These are phyloP conservation scores for Parazoanthus swiftii DNA, from an alignment of 92 coral and sea anemone genomes.

Conservation along the genomic window DNA sequence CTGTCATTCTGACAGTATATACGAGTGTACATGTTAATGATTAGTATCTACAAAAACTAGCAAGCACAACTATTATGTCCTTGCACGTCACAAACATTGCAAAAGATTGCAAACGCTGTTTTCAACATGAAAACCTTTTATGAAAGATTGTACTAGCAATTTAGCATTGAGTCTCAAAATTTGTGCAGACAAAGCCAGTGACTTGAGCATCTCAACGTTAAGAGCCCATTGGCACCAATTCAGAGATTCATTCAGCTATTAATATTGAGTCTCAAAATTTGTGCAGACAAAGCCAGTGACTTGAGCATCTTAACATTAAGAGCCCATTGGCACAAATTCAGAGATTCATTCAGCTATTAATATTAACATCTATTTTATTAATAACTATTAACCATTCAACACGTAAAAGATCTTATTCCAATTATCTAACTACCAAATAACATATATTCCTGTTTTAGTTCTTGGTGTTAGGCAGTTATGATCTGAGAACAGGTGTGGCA, in stretches of 20 bases:
- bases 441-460: background rate
- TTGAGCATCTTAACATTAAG: background rate
- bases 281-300: background rate
- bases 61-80: constrained; percentile 31
- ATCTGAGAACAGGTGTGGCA: constrained; percentile 5
- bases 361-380: background rate
- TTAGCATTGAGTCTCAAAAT: constrained; percentile 19
- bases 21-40: background rate
- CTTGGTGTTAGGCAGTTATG: background rate
- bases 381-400: background rate
- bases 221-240: background rate
- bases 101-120: constrained; percentile 84
- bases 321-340: background rate
- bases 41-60: constrained; percentile 37
- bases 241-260: background rate
- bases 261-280: constrained; percentile 24
- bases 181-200: background rate
- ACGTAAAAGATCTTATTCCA: background rate
- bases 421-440: constrained; percentile 1
- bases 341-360: background rate
- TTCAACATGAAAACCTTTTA: constrained; percentile 68
- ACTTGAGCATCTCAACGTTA: background rate
- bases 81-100: constrained; percentile 44
- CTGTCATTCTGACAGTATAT: constrained; percentile 10
- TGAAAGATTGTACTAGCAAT: background rate